Evolutionary conservation across 2,113 vertebrate genomes (phyloP), one percentile per base, ranked within the genome.

Genomic region (Cottus gobio): DNA sequence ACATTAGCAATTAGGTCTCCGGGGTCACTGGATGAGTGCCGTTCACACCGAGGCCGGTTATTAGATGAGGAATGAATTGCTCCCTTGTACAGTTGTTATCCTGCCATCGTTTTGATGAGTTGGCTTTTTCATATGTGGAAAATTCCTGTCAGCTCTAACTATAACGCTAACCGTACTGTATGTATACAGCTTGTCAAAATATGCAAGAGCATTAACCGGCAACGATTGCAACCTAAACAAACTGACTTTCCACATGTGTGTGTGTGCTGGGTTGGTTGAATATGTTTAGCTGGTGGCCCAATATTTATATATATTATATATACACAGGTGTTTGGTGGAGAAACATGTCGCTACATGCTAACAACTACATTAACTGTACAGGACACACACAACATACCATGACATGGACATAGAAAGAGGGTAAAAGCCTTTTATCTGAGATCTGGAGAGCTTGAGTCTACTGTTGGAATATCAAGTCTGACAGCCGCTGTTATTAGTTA

Each of bases 11-110:
- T 76, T 50, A 48, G 81, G 30, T 83, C 79, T 74, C 71, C 11
- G n/a, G 85, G 91, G 90, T 92, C 90, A 90, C 82, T 75, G 85
- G 84, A 79, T 88, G 83, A 89, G 56, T 56, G 15, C 54, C 86
- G 84, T 85, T 87, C 84, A 82, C 91, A 87, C 87, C 62, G 75
- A 81, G 70, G 77, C 81, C 44, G 61, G 77, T 37, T 34, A 34
- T 34, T 77, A 80, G 67, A 85, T 77, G 72, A 83, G 71, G 75
- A 74, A 74, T 76, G 83, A 80, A 85, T 52, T 22, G 62, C 74
- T 70, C 71, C 75, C n/a, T 16, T 0, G 7, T 16, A 37, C 26
- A 75, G 37, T 24, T 30, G n/a, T n/a, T n/a, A 69, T 66, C 52
- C 62, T 13, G 50, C 66, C 44, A 58, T 77, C 34, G 5, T 71